These are phyloP conservation scores for Nycticryphes semicollaris DNA, from an alignment of 2,113 vertebrate species.

Conservation along the genomic window DNA sequence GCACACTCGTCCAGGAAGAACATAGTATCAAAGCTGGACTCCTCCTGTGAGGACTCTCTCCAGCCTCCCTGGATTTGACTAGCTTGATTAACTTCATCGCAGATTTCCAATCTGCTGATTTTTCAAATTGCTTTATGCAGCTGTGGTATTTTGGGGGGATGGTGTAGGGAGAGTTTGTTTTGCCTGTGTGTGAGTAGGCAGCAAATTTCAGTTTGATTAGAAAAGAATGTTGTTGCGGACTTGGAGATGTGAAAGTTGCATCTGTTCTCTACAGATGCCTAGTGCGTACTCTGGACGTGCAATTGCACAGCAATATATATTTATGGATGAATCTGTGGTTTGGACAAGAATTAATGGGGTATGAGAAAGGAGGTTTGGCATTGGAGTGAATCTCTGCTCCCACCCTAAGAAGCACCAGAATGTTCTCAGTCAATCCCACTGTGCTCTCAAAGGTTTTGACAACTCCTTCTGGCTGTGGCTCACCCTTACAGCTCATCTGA, in stretches of 20 bases:
- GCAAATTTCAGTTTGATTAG: neutral
- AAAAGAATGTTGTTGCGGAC: neutral
- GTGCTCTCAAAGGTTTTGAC: neutral
- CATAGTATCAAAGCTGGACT: neutral
- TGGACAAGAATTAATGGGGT: neutral
- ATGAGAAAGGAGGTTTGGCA: neutral
- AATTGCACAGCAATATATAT: neutral
- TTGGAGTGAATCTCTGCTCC: neutral
- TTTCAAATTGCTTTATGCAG: neutral
- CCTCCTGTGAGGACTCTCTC: neutral
- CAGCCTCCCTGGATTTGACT: neutral
- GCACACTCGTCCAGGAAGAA: neutral
- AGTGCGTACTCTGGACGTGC: neutral
- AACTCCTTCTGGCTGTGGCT: neutral
- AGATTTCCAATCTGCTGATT: neutral
- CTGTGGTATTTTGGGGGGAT: neutral
- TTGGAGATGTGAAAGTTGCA: neutral
- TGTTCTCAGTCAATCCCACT: neutral
- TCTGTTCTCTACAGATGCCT: neutral
- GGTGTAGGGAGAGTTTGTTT: neutral
- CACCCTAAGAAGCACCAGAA: neutral
- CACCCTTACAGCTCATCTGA: neutral
- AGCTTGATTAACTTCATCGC: neutral
- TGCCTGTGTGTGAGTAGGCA: neutral
- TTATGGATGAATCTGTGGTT: neutral